Percentiles rank a stretch among this genome's conserved stretches.
Evolutionary conservation across 1,140 invertebrate species (phyloP).

Genomic region (Ostrea edulis): DNA sequence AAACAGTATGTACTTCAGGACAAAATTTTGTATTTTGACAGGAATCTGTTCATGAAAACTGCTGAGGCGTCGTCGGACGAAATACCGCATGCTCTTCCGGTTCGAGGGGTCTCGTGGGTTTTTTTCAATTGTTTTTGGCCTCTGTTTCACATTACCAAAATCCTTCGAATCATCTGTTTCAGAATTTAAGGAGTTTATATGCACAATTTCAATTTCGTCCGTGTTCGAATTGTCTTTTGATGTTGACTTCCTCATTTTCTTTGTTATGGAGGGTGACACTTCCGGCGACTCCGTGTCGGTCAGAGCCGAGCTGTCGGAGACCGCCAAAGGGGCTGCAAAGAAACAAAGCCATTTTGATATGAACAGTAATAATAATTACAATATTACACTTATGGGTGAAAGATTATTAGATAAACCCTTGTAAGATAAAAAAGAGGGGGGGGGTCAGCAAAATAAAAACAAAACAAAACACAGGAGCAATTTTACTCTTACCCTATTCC

Average conservation of each 20-base stretch:
- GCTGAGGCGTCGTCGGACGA: constrained; percentile 40
- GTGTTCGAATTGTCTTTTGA: not conserved
- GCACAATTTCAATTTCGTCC: not conserved
- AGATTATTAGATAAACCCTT: too few species aligned
- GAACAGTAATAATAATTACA: not conserved
- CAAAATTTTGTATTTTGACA: constrained; percentile 51
- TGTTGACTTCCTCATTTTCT: not conserved
- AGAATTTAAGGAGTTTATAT: not conserved
- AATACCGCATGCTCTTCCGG: not conserved
- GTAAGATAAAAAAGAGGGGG: too few species aligned
- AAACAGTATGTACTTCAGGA: constrained; percentile 69
- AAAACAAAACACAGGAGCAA: too few species aligned
- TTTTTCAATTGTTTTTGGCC: not conserved
- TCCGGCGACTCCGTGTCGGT: constrained; percentile 13
- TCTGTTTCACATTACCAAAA: not conserved
- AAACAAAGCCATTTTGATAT: not conserved
- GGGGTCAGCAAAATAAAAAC: too few species aligned
- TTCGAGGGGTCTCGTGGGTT: not conserved
- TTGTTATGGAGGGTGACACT: not conserved
- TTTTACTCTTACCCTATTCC: too few species aligned
- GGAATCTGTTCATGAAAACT: constrained; percentile 50
- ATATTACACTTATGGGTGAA: not conserved
- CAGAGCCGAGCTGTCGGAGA: constrained; percentile 7
- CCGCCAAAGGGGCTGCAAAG: not conserved
- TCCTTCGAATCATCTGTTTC: not conserved